phyloP scores from a whole-genome alignment of 2,113 vertebrate genomes.

The Holacanthus passer region DNA sequence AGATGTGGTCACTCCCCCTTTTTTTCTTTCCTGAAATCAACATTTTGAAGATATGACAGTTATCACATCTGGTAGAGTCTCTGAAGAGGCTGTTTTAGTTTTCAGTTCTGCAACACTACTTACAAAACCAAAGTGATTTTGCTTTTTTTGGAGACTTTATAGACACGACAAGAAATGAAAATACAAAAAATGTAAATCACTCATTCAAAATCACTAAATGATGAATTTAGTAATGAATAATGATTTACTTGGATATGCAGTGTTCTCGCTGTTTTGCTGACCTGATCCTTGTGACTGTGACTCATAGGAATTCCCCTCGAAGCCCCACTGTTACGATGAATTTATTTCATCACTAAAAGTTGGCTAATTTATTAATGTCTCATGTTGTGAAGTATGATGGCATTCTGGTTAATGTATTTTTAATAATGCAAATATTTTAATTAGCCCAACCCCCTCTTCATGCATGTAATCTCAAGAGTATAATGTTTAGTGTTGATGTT shows the following conservation, averaged over 20 bases:
- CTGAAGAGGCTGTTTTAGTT: neutral
- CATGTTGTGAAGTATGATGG: slow-evolving; percentile 67
- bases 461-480: slow-evolving; percentile 72
- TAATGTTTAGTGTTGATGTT: slow-evolving; percentile 59
- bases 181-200: too few relatives aligned
- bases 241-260: neutral
- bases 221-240: neutral
- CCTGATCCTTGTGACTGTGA: neutral
- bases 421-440: slow-evolving; percentile 79
- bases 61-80: neutral
- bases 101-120: neutral
- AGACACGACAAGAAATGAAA: neutral
- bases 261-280: neutral
- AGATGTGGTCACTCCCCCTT: neutral
- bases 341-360: slow-evolving; percentile 44
- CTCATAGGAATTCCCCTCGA: slow-evolving; percentile 22
- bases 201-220: neutral
- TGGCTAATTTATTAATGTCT: slow-evolving; percentile 64
- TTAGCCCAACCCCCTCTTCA: slow-evolving; percentile 61
- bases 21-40: neutral
- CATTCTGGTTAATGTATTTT: slow-evolving; percentile 74
- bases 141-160: neutral
- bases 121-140: neutral
- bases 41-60: neutral
- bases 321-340: slow-evolving; percentile 11